Conservation (phyloP, 2,113 vertebrate species). For the Protobothrops mucrosquamatus region DNA sequence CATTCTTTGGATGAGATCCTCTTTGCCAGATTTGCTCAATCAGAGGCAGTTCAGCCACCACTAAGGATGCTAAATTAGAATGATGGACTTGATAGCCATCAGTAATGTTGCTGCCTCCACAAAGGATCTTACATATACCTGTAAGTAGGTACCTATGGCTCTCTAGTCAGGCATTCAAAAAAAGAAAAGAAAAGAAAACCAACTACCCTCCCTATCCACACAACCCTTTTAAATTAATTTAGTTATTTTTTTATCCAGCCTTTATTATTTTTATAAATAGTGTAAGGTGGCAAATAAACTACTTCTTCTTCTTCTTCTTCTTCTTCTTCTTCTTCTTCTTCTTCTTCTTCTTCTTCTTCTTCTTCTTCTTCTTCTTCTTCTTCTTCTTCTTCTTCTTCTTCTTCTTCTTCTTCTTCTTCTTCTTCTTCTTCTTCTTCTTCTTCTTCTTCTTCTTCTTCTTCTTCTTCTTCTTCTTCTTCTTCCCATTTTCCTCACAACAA, state of each 20-base stretch:
- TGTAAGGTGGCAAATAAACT: not conserved
- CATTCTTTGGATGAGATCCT: not conserved
- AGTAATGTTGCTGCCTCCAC: not conserved
- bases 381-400: too few relatives aligned
- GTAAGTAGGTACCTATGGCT: not conserved
- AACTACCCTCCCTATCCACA: not conserved
- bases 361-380: too few relatives aligned
- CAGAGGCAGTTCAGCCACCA: not conserved
- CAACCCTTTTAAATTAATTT: not conserved
- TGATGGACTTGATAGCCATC: not conserved
- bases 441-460: too few relatives aligned
- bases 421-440: too few relatives aligned
- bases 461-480: too few relatives aligned
- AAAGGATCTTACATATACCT: not conserved
- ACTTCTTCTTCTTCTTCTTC: too few relatives aligned
- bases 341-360: too few relatives aligned
- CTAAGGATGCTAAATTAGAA: not conserved
- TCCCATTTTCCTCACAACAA: not conserved
- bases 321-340: too few relatives aligned
- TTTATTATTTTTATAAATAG: not conserved
- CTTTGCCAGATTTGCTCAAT: not conserved
- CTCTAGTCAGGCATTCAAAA: not conserved
- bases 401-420: too few relatives aligned
- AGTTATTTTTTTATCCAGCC: not conserved
- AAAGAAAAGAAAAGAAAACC: not conserved